Base-by-base conservation (phyloP, 2,113 vertebrate species). In the Triplophysa dalaica region DNA sequence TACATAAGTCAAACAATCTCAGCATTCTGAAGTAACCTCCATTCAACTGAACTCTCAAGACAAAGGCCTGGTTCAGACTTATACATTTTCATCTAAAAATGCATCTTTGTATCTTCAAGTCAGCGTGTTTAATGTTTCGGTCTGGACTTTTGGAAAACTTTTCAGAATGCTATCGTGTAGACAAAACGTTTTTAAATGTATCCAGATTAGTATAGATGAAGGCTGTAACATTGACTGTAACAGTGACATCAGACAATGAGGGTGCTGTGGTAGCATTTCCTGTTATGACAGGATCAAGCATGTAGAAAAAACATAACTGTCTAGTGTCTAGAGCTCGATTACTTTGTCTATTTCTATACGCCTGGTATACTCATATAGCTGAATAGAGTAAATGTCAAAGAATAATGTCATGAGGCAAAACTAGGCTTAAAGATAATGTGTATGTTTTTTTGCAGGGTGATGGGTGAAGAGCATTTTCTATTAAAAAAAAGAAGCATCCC, bases 261-360 rank as follows among this genome's bases (percentile, higher is more conserved):
- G 41, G 48, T 33, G 5, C 24, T 61, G 82, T 41, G 60, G 72
- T 67, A 60, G 38, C 33, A 43, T 52, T 77, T 80, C 82, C 82
- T 83, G 73, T 80, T 24, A 64, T 10, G 26, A 50, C 56, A 56
- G 29, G 60, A 54, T 22, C 26, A 61, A 22, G 68, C 26, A 29
- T 1, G 45, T 22, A 8, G 26, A 8, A 58, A 21, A 58, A 56
- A n/a, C 33, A 38, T 38, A 38, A 4, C 4, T 29, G 14, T 60
- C 29, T 41, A 50, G 2, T 4, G 21, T 24, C 45, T 45, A 65
- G 63, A 45, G 70, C 29, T 12, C 58, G 22, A 8, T n/a, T 60
- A 43, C 62, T 21, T 4, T 26, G 16, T 24, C 21, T 11, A 52
- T 50, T 52, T 3, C 11, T 14, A 9, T 14, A 33, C 4, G 4